A percentile compares a stretch with the other conserved stretches of the same genome.
Evolutionary conservation across 2,113 vertebrate species (phyloP).

Genomic region (Phylloscopus trochilus): DNA sequence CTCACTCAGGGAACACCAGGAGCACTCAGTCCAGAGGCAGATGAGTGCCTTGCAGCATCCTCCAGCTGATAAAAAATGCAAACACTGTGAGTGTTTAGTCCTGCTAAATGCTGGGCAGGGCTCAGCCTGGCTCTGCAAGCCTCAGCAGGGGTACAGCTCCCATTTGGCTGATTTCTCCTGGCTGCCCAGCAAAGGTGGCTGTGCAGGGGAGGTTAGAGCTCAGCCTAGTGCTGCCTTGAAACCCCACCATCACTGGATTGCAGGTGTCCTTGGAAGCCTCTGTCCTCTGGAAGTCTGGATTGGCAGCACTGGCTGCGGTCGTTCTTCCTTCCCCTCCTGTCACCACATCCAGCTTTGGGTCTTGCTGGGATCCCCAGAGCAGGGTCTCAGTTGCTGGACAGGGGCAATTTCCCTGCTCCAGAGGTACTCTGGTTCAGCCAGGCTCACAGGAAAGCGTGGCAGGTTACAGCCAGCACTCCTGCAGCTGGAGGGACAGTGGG

Average conservation of each 20-base stretch:
- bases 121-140: background rate
- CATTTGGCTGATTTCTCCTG: background rate
- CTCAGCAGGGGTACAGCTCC: background rate
- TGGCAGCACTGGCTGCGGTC: background rate
- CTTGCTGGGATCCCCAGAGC: background rate
- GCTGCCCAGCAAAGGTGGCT: background rate
- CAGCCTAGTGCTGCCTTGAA: background rate
- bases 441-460: accelerated
- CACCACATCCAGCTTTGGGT: background rate
- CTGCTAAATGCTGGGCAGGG: background rate
- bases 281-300: background rate
- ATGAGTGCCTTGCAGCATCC: background rate
- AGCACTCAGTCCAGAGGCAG: background rate
- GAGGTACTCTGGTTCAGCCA: accelerated
- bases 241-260: background rate
- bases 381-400: background rate
- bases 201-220: background rate
- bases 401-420: accelerated
- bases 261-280: background rate
- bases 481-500: accelerated
- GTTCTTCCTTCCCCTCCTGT: background rate
- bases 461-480: background rate
- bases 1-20: background rate
- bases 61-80: background rate
- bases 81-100: background rate